Conservation (phyloP, 2,888 invertebrate species). For the Epinotia nisella region DNA sequence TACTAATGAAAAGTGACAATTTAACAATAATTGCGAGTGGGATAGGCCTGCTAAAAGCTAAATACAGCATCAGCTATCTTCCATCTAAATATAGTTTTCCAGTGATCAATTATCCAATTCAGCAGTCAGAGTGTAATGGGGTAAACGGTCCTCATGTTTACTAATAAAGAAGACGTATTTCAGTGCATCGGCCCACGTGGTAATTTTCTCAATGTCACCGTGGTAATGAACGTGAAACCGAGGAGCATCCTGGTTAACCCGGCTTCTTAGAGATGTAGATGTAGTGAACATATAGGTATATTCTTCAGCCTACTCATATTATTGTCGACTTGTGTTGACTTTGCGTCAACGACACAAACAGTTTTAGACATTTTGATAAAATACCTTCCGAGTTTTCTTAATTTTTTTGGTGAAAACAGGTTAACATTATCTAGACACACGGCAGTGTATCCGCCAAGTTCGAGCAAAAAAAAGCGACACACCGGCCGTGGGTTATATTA, state of each 20-base stretch:
- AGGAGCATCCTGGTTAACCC: conserved; percentile 39
- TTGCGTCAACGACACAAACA: no score
- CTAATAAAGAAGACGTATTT: conserved; percentile 52
- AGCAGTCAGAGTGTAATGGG: conserved; percentile 54
- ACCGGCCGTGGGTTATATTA: no score
- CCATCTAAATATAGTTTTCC: conserved; percentile 16
- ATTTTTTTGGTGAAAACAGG: no score
- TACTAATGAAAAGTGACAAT: no score
- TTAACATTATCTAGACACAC: no score
- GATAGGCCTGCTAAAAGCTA: neutral
- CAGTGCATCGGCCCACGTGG: conserved; percentile 51
- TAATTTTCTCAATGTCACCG: conserved; percentile 59
- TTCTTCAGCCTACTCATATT: neutral
- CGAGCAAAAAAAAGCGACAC: no score
- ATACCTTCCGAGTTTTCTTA: no score
- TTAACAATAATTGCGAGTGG: no score
- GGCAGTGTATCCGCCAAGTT: no score
- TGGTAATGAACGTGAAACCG: conserved; percentile 54
- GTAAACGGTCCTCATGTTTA: conserved; percentile 60
- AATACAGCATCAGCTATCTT: neutral
- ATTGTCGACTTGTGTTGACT: neutral
- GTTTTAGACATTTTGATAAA: no score
- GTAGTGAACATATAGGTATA: neutral
- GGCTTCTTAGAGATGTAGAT: conserved; percentile 11
- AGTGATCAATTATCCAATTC: conserved; percentile 56